These are phyloP conservation scores for Boleophthalmus pectinirostris DNA, from an alignment of 2,113 vertebrate species.

Conservation along the genomic window DNA sequence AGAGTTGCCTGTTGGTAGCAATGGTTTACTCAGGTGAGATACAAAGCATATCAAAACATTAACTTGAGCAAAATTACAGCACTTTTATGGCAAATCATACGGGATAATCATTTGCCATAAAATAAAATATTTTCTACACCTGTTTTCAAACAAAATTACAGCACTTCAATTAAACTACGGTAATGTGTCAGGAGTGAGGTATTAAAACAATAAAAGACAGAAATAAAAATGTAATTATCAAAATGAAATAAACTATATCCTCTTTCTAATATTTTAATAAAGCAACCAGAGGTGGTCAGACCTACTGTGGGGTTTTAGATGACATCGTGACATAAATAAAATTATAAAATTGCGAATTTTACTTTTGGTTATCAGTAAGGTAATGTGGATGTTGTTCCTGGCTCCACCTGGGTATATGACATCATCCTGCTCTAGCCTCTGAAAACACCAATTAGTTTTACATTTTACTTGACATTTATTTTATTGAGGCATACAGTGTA, in stretches of 20 bases:
- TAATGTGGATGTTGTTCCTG: no score
- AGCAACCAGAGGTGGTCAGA: background rate
- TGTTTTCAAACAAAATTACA: background rate
- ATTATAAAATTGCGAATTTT: no score
- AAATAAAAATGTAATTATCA: background rate
- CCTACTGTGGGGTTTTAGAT: background rate
- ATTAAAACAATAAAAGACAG: background rate
- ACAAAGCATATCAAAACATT: background rate
- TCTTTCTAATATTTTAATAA: background rate
- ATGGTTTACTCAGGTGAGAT: slow-evolving; percentile 44
- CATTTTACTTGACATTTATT: background rate
- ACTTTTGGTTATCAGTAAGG: no score
- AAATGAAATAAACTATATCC: background rate
- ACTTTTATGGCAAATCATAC: background rate
- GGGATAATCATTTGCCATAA: no score
- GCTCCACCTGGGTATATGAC: no score
- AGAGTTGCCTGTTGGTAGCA: slow-evolving; percentile 24
- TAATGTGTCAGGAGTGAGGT: background rate
- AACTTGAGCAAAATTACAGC: background rate
- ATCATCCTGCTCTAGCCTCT: no score
- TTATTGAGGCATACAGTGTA: background rate
- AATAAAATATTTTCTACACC: background rate
- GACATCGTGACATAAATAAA: no score
- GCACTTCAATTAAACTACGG: background rate
- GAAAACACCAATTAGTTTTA: background rate